Evolutionary conservation across 2,113 vertebrate genomes (phyloP), one percentile per base, ranked within the genome.

Genomic region (Guaruba guarouba): DNA sequence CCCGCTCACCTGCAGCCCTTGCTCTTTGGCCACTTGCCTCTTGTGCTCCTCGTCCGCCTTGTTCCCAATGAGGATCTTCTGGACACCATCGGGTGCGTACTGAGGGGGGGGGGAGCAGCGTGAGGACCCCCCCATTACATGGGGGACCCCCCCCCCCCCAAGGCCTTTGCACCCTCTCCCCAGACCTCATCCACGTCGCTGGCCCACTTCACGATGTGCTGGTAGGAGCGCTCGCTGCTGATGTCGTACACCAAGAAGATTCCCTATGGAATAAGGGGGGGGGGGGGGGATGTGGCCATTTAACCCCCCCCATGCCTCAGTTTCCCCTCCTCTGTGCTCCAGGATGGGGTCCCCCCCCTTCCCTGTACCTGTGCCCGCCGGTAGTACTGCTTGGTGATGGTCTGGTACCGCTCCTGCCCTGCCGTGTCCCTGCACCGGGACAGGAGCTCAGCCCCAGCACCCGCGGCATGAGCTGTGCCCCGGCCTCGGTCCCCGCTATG

Each of bases 131-230:
- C 11, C 4, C 17, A 7, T 20, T 25, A 35, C 0, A 3, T 9
- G 41, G 41, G 75, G 44, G 64, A 27, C 24, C 8, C 37, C 24
- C 12, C 17, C 41, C 41, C 43, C 17, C 7, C 43, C 43, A 28
- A 17, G 9, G 7, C 16, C 12, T 14, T 29, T 2, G 7, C 20
- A 3, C 37, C 77, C 98, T 97, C 97, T 14, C 51, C 3, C 51
- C 15, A 28, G 51, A 99, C 99, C 99, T 99, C 99, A 15, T 99
- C 99, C 96, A 99, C 99, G 24, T 99, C 99, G 35, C 99, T 99
- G 97, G 99, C 99, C 99, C 99, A 99, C 96, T 99, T 99, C 98
- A 99, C 99, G 71, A 99, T 99, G 98, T 99, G 99, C 95, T 99
- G 99, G 97, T 99, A 99, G 66, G 99, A 99, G 39, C 99, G 98